phyloP scores from a whole-genome alignment of 2,888 invertebrate genomes.

The Dysmachus trigonus region DNA sequence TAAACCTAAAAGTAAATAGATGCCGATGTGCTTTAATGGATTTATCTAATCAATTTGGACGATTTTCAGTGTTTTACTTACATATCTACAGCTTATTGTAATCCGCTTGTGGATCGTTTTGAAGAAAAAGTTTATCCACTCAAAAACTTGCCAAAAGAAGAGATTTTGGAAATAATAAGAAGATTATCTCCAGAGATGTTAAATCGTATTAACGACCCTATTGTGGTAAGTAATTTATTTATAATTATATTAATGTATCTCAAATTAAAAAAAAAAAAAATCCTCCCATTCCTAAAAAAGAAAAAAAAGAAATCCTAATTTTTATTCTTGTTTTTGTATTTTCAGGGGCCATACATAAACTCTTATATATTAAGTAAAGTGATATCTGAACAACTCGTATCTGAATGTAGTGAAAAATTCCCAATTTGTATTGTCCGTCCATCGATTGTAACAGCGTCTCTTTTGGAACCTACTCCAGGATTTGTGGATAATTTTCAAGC shows the following conservation, averaged over 20 bases:
- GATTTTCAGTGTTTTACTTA: slow-evolving; percentile 70
- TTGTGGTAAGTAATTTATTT: neutral
- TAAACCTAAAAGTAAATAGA: slow-evolving; percentile 70
- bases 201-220: neutral
- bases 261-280: too few species aligned
- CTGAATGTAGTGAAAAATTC: slow-evolving; percentile 74
- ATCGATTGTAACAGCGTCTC: slow-evolving; percentile 83
- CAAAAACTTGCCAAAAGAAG: slow-evolving; percentile 67
- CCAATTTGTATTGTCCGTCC: slow-evolving; percentile 93
- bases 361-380: slow-evolving; percentile 97
- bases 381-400: slow-evolving; percentile 85
- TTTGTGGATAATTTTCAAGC: slow-evolving; percentile 76
- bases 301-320: neutral
- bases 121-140: slow-evolving; percentile 82
- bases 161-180: slow-evolving; percentile 65
- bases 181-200: slow-evolving; percentile 54
- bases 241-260: too few species aligned
- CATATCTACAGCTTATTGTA: slow-evolving; percentile 92
- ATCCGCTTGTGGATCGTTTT: slow-evolving; percentile 79
- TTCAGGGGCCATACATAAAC: slow-evolving; percentile 86
- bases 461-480: slow-evolving; percentile 84
- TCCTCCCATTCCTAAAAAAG: too few species aligned
- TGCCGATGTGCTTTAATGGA: neutral
- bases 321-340: neutral
- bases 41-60: neutral